Evolutionary conservation across 2,888 invertebrate species (phyloP).

Genomic region (Stictocephala bisonia): DNA sequence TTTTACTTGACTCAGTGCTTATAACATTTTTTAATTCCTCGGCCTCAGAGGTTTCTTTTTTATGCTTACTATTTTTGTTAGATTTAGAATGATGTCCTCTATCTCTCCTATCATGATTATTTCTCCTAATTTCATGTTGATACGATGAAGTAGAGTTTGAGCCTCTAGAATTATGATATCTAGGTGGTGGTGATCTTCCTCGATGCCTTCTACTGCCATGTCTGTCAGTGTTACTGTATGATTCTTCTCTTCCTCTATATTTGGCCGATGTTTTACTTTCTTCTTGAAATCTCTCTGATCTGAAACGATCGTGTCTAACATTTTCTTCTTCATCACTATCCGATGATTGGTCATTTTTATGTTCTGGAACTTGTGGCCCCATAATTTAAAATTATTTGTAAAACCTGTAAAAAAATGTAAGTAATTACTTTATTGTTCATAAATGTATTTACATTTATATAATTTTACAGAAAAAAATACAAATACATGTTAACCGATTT

Average conservation of each 20-base stretch:
- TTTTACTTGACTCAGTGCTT: not conserved
- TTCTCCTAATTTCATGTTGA: not conserved
- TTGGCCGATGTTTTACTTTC: not conserved
- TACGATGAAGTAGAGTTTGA: not conserved
- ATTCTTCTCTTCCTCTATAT: not conserved
- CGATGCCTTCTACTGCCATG: slow-evolving; percentile 1
- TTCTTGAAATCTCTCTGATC: slow-evolving; percentile 28
- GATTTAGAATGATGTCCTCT: not conserved
- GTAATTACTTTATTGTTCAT: too few relatives aligned
- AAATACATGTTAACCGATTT: too few relatives aligned
- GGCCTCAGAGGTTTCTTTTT: not conserved
- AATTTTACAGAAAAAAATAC: too few relatives aligned
- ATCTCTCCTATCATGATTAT: not conserved
- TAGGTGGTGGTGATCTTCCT: slow-evolving; percentile 20
- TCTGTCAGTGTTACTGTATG: not conserved
- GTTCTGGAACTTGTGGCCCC: too few relatives aligned
- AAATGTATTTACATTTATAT: too few relatives aligned
- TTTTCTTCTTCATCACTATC: slow-evolving; percentile 23
- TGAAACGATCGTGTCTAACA: slow-evolving; percentile 33
- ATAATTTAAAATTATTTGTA: too few relatives aligned
- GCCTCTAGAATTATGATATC: not conserved
- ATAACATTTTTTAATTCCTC: not conserved
- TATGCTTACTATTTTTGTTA: not conserved
- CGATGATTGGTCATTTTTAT: not conserved
- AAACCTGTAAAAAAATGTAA: too few relatives aligned